A percentile compares a stretch with the other conserved stretches of the same genome.
These are phyloP conservation scores for Eucidaris tribuloides DNA, from an alignment of 35 echinoderm and acorn worm species.

Conservation along the genomic window DNA sequence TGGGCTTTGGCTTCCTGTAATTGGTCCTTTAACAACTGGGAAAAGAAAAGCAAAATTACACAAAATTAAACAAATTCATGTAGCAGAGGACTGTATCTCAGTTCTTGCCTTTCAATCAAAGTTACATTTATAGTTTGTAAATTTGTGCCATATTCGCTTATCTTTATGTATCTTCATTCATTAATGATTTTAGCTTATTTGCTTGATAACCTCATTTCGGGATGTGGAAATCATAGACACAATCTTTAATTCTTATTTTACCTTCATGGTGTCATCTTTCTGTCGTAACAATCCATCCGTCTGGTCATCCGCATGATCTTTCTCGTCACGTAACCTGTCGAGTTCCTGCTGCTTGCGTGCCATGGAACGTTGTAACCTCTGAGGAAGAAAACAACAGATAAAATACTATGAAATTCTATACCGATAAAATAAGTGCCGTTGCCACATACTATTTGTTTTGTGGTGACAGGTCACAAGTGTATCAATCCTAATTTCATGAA, in stretches of 20 bases:
- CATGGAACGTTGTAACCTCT: slow-evolving; percentile 53
- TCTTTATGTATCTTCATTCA: neutral
- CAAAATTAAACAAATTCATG: neutral
- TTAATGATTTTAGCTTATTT: too few relatives aligned
- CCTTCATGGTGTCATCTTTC: slow-evolving; percentile 71
- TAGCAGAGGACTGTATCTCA: neutral
- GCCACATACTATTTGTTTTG: too few relatives aligned
- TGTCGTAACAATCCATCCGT: slow-evolving; percentile 35
- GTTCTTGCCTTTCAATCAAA: too few relatives aligned
- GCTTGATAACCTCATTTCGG: neutral
- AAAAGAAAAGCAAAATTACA: slow-evolving; percentile 15
- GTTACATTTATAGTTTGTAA: neutral
- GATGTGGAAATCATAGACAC: neutral
- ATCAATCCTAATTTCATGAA: too few relatives aligned
- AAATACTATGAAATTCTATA: too few relatives aligned
- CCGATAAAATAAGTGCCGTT: too few relatives aligned
- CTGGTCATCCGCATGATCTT: slow-evolving; percentile 55
- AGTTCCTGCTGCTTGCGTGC: slow-evolving; percentile 57
- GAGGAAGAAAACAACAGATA: neutral
- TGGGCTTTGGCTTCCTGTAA: slow-evolving; percentile 60
- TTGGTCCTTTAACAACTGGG: slow-evolving; percentile 76
- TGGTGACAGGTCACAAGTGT: too few relatives aligned
- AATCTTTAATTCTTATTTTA: neutral
- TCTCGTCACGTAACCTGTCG: slow-evolving; percentile 46
- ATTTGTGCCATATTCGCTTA: neutral